Evolutionary conservation across 2,888 invertebrate species (phyloP).

Genomic region (Volucella bombylans): DNA sequence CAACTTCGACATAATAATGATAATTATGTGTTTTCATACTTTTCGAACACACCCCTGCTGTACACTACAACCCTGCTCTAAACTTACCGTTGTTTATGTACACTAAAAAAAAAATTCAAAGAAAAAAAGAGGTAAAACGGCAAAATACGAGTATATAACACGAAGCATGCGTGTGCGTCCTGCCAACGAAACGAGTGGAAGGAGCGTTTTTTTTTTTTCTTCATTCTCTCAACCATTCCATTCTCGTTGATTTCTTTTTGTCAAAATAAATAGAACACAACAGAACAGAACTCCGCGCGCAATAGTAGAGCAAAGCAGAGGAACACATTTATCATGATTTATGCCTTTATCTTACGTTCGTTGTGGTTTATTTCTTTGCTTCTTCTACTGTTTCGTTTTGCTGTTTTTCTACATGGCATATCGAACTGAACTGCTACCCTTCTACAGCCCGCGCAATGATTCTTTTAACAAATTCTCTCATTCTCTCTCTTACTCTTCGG

Average conservation of each 20-base stretch:
- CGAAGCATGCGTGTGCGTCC: conserved; percentile 72
- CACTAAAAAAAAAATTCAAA: conserved; percentile 53
- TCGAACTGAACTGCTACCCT: not conserved
- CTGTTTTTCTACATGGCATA: too few relatives aligned
- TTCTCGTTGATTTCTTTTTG: not conserved
- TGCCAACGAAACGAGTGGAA: conserved; percentile 67
- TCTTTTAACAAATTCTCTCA: not conserved
- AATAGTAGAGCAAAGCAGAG: conserved; percentile 49
- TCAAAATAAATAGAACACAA: not conserved
- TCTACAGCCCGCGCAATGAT: not conserved
- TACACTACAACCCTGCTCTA: conserved; percentile 50
- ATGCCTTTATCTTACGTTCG: conserved; percentile 21
- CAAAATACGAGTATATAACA: conserved; percentile 52
- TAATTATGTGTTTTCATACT: conserved; percentile 72
- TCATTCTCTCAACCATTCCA: conserved; percentile 7
- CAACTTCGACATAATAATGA: conserved; percentile 52
- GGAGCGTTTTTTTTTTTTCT: conserved; percentile 35
- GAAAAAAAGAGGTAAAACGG: conserved; percentile 32
- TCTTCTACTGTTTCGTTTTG: not conserved
- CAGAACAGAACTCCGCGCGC: conserved; percentile 36
- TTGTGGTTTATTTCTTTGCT: not conserved
- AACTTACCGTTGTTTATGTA: conserved; percentile 41
- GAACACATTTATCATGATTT: conserved; percentile 60
- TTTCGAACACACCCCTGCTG: conserved; percentile 64
- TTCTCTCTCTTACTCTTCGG: conserved; percentile 14